Evolutionary conservation across 2,113 vertebrate species (phyloP).

Genomic region (Pachypanchax playfairii): DNA sequence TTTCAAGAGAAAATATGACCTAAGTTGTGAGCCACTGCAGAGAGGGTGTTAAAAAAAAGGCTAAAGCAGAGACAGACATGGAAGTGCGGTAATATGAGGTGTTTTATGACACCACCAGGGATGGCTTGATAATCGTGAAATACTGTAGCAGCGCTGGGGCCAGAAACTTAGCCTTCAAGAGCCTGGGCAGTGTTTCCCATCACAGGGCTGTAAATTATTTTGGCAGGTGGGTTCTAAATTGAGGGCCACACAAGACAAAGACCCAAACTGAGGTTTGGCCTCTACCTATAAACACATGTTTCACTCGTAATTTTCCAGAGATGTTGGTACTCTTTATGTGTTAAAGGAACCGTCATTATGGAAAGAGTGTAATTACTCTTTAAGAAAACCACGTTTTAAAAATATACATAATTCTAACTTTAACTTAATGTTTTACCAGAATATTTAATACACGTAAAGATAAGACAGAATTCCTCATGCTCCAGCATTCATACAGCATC

Average conservation of each 20-base stretch:
- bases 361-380: background rate
- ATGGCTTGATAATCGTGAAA: constrained; percentile 82
- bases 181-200: constrained; percentile 73
- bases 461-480: too few relatives aligned
- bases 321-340: background rate
- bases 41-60: constrained; percentile 55
- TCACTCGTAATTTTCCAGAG: background rate
- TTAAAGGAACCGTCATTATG: background rate
- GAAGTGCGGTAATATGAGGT: constrained; percentile 74
- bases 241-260: constrained; percentile 61
- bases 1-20: constrained; percentile 34
- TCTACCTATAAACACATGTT: constrained; percentile 27
- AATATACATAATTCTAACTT: background rate
- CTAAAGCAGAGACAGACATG: constrained; percentile 47
- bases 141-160: constrained; percentile 72
- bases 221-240: constrained; percentile 68
- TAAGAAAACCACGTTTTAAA: background rate
- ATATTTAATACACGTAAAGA: background rate
- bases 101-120: constrained; percentile 80
- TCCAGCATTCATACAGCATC: too few relatives aligned
- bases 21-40: constrained; percentile 60
- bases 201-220: constrained; percentile 79
- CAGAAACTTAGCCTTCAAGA: constrained; percentile 76
- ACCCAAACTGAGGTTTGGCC: constrained; percentile 35
- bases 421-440: background rate